Conservation (phyloP, 2,888 invertebrate genomes). For the Hydriomena furcata region DNA sequence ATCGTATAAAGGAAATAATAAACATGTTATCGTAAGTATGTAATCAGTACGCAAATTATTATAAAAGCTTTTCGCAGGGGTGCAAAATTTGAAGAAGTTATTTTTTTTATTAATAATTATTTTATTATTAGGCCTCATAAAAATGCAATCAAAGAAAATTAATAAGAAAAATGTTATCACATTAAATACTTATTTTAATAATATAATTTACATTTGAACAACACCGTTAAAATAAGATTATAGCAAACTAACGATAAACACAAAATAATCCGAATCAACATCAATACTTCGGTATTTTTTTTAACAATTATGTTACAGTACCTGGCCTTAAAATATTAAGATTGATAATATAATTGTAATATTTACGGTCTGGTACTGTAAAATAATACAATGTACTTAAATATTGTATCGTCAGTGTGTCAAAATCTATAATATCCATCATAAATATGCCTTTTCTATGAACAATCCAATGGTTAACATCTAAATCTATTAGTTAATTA, state of each 20-base stretch:
- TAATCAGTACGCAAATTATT: conserved; percentile 5
- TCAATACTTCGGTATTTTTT: too few relatives aligned
- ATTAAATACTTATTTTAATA: conserved; percentile 43
- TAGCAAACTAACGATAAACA: conserved; percentile 24
- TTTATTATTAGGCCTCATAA: conserved; percentile 14
- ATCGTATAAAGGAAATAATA: neutral
- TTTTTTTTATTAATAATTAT: neutral
- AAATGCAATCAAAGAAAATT: conserved; percentile 22
- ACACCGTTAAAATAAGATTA: conserved; percentile 40
- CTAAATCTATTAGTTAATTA: conserved; percentile 16
- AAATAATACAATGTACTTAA: too few relatives aligned
- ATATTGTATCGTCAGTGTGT: conserved; percentile 27
- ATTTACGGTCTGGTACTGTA: too few relatives aligned
- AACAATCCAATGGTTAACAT: conserved; percentile 21
- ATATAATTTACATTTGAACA: conserved; percentile 54
- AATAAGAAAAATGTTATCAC: conserved; percentile 41
- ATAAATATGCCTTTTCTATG: conserved; percentile 27
- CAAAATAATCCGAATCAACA: too few relatives aligned
- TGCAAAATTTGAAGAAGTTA: neutral
- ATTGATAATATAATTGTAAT: too few relatives aligned
- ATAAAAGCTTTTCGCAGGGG: neutral
- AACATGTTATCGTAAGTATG: too few relatives aligned
- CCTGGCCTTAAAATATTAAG: too few relatives aligned
- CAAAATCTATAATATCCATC: conserved; percentile 29
- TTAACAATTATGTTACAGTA: too few relatives aligned